Base-by-base conservation (phyloP, 2,797 vertebrate genomes). In the Cynodonichthys magdalenae region DNA sequence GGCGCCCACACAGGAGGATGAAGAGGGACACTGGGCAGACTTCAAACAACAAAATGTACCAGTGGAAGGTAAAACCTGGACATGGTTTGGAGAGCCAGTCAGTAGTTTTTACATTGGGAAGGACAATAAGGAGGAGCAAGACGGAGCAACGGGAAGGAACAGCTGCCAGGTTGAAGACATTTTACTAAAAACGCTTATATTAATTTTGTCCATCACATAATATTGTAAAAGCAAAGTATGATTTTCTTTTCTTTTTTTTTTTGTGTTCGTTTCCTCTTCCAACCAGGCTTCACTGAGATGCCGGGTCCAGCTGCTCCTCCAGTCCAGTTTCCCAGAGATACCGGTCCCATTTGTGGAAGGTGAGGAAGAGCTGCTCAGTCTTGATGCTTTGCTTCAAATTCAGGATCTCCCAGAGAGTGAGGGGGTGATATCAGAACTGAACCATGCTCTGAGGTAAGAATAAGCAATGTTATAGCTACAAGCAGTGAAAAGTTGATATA, bases 221-320 rank as follows among this genome's bases (percentile, higher is more conserved):
- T 14, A 45, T 28, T 7, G 15, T 5, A 31, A 57, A 29, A 42
- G 36, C 17, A 44, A 45, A 6, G 31, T 31, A 31, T 31, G 27
- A 17, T 28, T 5, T 5, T 4, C 44, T 31, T 17, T n/a, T 39
- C 10, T 36, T 42, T 31, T 17, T n/a, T 39, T 5, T 36, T 42
- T 6, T 3, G 1, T 62, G 24, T 20, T 44, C 20, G 10, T 31
- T 5, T 60, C 31, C 11, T 48, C 49, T 68, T 87, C 28, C 62
- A 84, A 0, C 39, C 47, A 97, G 96, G 86, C 61, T 75, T 92
- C 92, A 0, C 83, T 95, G 66, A 82, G 92, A 70, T 92, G 84
- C 77, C 93, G 92, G 61, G 89, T 96, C 81, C 94, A 95, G 74
- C 88, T 90, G 89, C 89, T 98, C 82, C 90, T 98, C 83, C 91